Evolutionary conservation across 2,888 invertebrate genomes (phyloP).

Genomic region (Neoscelio sp.): DNA sequence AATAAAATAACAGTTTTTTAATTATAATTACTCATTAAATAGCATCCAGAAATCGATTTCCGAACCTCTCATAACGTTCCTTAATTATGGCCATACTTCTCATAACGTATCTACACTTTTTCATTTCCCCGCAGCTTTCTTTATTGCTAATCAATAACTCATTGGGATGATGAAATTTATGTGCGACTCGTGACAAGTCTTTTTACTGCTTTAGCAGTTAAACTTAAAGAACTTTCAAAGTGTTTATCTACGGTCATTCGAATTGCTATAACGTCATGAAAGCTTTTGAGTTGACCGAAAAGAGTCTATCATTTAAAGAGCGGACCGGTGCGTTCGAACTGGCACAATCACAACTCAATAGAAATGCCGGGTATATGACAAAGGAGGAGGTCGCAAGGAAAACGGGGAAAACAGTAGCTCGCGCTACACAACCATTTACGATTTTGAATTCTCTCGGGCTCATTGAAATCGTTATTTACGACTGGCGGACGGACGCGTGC

Average conservation of each 20-base stretch:
- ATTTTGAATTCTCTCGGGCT: slow-evolving; percentile 46
- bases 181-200: slow-evolving; percentile 45
- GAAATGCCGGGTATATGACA: slow-evolving; percentile 16
- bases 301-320: slow-evolving; percentile 17
- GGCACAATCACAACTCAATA: slow-evolving; percentile 11
- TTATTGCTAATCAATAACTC: slow-evolving; percentile 56
- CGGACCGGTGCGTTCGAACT: neutral
- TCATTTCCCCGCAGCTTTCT: slow-evolving; percentile 15
- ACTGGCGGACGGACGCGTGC: slow-evolving; percentile 24
- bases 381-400: slow-evolving; percentile 23
- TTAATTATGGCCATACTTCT: too few species aligned
- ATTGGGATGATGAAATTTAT: slow-evolving; percentile 56
- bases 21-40: too few species aligned
- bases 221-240: slow-evolving; percentile 34
- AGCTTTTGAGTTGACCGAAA: slow-evolving; percentile 26
- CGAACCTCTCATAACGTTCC: too few species aligned
- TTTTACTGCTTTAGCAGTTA: slow-evolving; percentile 58
- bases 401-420: slow-evolving; percentile 8
- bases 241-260: slow-evolving; percentile 51
- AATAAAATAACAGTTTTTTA: too few species aligned
- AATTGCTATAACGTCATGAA: slow-evolving; percentile 42
- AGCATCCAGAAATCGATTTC: too few species aligned
- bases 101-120: slow-evolving; percentile 1
- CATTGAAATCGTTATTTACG: slow-evolving; percentile 66
- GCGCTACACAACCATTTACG: slow-evolving; percentile 37